Base-by-base conservation (phyloP, 2,888 invertebrate genomes). In the Oligia latruncula region DNA sequence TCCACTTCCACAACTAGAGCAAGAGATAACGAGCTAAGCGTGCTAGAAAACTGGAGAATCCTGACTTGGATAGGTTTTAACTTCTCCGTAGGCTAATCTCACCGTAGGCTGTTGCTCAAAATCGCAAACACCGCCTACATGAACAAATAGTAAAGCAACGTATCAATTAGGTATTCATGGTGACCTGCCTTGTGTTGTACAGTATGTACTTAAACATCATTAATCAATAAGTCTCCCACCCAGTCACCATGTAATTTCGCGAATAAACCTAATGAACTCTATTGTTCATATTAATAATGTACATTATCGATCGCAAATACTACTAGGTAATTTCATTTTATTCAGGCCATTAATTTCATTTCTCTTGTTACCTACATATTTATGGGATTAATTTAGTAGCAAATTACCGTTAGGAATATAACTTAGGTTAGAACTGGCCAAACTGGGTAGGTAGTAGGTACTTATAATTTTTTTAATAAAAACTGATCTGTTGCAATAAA, bases 281-380 rank as follows among this genome's bases (percentile, higher is more conserved):
- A 72, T 80, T 80, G 83, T 77, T 79, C 80, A 77, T 68, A 65
- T 65, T 78, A 43, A 73, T 86, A 78, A 49, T 58, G 40, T 67
- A 35, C 20, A 66, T n/a, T 68, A 73, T 82, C 46, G 81, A 85
- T 76, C 75, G 68, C 40, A 35, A 49, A 64, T 66, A 40, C 40
- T 40, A 4, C 6, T 5, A 67, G 43, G 67, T 80, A 20, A 62
- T 78, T 78, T 70, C 66, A 74, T 80, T 80, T 80, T 71, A 80
- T 71, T 75, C 49, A 52, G 71, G 29, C 17, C 67, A 74, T 64
- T 68, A 29, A 68, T 65, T 58, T 72, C 46, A 58, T 20, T 66
- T 70, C 46, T 29, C 52, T 84, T 84, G 29, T 64, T 78, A 68
- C 84, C 73, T 71, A 79, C 15, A 49, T 83, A 68, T 49, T 40